These are phyloP conservation scores for Bradysia coprophila DNA, from an alignment of 1,140 invertebrate genomes.

Conservation along the genomic window DNA sequence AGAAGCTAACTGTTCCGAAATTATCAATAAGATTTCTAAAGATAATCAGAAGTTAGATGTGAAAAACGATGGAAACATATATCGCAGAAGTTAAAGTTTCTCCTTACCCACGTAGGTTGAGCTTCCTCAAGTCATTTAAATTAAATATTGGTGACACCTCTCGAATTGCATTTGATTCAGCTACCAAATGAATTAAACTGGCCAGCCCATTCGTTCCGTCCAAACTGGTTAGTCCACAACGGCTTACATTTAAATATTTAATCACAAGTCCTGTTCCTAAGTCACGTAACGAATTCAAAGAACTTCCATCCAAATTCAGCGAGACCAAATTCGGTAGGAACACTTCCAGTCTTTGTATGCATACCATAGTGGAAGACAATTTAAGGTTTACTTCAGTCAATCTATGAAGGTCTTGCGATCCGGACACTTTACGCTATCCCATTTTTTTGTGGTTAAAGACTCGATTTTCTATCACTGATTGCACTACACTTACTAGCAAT, in stretches of 20 bases:
- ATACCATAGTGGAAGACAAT: conserved; percentile 27
- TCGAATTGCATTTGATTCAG: conserved; percentile 35
- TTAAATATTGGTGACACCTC: conserved; percentile 33
- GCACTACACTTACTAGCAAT: not conserved
- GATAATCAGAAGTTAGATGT: not conserved
- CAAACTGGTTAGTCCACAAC: conserved; percentile 38
- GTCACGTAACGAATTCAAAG: conserved; percentile 38
- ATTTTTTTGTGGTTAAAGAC: not conserved
- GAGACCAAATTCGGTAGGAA: conserved; percentile 35
- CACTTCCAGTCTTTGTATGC: conserved; percentile 34
- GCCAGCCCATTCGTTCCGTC: conserved; percentile 42
- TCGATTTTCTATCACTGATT: not conserved
- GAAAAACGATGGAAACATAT: not conserved
- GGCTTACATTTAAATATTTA: conserved; percentile 37
- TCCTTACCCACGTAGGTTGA: conserved; percentile 2
- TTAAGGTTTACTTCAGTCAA: not conserved
- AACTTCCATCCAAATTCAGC: conserved; percentile 41
- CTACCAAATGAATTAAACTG: conserved; percentile 35
- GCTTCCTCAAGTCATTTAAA: conserved; percentile 12
- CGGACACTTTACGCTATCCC: not conserved
- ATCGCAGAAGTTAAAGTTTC: not conserved
- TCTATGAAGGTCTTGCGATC: not conserved
- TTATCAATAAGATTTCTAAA: conserved; percentile 23
- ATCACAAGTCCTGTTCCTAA: conserved; percentile 40
- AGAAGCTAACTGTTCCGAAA: conserved; percentile 20